A percentile compares a stretch with the other conserved stretches of the same genome.
Conservation (phyloP, 2,113 vertebrate species). For the Pseudopipra pipra region DNA sequence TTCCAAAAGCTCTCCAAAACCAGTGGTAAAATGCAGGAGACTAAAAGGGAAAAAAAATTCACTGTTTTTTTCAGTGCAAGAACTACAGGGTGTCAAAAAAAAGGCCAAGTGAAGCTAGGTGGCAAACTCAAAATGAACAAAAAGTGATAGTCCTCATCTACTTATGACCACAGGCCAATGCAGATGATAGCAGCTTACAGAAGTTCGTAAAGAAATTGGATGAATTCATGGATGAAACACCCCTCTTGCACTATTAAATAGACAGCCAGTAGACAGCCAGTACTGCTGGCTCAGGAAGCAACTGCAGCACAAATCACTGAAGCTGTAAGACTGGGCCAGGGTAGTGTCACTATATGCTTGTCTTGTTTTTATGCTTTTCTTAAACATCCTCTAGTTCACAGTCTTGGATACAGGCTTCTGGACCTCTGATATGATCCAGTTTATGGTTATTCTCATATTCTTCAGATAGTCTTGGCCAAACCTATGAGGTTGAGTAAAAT, state of each 20-base stretch:
- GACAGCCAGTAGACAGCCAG: background rate
- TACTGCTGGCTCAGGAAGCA: background rate
- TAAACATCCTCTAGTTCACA: background rate
- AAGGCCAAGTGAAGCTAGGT: background rate
- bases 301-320: background rate
- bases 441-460: background rate
- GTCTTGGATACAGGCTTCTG: background rate
- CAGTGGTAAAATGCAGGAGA: background rate
- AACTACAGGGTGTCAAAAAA: background rate
- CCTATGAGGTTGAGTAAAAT: background rate
- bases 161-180: background rate
- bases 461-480: background rate
- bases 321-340: background rate
- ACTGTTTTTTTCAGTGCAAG: background rate
- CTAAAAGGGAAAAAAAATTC: background rate
- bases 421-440: background rate
- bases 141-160: background rate
- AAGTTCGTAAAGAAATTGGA: background rate
- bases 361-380: background rate
- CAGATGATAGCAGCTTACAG: background rate
- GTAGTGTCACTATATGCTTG: background rate
- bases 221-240: background rate
- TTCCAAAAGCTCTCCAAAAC: background rate
- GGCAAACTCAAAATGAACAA: background rate
- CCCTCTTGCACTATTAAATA: background rate